Percentiles rank a stretch among this genome's conserved stretches.
Evolutionary conservation across 2,113 vertebrate species (phyloP).

Genomic region (Empidonax alnorum): DNA sequence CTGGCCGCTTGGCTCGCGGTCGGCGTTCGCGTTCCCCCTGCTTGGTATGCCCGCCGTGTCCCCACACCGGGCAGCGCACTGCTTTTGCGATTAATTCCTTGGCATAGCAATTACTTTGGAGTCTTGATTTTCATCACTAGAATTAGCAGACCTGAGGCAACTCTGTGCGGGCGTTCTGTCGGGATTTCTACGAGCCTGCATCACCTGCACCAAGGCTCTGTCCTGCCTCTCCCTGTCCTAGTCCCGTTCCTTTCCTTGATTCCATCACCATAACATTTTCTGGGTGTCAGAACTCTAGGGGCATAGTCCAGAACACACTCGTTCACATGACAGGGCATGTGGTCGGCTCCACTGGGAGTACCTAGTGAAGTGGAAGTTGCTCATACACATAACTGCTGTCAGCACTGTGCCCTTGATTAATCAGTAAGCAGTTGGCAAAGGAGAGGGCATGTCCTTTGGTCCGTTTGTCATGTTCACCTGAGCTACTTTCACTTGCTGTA

Average conservation of each 20-base stretch:
- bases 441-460: neutral
- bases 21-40: neutral
- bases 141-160: neutral
- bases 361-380: neutral
- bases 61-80: fast-evolving
- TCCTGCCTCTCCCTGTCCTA: neutral
- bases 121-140: neutral
- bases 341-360: fast-evolving
- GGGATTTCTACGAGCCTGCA: neutral
- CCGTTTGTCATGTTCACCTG: neutral
- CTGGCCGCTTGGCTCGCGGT: neutral
- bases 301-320: neutral
- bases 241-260: neutral
- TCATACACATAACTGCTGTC: fast-evolving
- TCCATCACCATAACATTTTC: neutral
- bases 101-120: neutral
- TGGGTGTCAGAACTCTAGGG: neutral
- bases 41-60: fast-evolving
- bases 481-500: neutral
- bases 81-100: neutral
- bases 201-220: neutral
- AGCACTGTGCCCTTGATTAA: neutral
- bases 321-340: fast-evolving
- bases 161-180: neutral
- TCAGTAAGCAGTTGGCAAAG: neutral